phyloP scores from a whole-genome alignment of 2,113 vertebrate genomes.

The Emydura subglobosa region DNA sequence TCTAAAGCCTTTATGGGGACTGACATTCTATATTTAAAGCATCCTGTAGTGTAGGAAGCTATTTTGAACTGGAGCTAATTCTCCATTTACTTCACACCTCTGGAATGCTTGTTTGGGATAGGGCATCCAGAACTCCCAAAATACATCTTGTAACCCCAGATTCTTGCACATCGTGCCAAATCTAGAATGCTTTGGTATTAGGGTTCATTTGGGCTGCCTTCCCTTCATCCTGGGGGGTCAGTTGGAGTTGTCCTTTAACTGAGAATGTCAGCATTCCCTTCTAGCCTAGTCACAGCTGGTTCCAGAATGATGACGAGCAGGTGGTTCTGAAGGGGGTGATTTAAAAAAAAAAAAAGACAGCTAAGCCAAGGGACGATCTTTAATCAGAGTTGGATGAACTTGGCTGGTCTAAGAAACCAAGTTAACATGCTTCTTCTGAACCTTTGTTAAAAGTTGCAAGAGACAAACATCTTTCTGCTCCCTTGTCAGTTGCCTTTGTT shows the following conservation, averaged over 20 bases:
- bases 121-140: slow-evolving; percentile 70
- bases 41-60: slow-evolving; percentile 70
- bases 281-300: slow-evolving; percentile 55
- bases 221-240: slow-evolving; percentile 41
- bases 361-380: not conserved
- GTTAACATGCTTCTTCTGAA: not conserved
- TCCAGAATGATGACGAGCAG: slow-evolving; percentile 38
- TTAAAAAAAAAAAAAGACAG: slow-evolving; percentile 26
- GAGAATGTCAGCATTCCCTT: slow-evolving; percentile 74
- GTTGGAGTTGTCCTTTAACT: slow-evolving; percentile 52
- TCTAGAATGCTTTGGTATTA: slow-evolving; percentile 58
- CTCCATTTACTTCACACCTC: slow-evolving; percentile 71
- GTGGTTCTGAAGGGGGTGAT: slow-evolving; percentile 17
- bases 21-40: slow-evolving; percentile 72
- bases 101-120: slow-evolving; percentile 72
- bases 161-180: slow-evolving; percentile 56
- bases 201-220: slow-evolving; percentile 65
- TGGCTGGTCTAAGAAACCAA: not conserved
- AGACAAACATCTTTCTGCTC: not conserved
- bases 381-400: not conserved
- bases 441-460: not conserved
- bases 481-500: not conserved
- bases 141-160: slow-evolving; percentile 71
- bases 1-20: slow-evolving; percentile 27
- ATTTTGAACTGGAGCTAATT: slow-evolving; percentile 72